Base-by-base conservation (phyloP, 2,888 invertebrate genomes). In the Ochlodes sylvanus region DNA sequence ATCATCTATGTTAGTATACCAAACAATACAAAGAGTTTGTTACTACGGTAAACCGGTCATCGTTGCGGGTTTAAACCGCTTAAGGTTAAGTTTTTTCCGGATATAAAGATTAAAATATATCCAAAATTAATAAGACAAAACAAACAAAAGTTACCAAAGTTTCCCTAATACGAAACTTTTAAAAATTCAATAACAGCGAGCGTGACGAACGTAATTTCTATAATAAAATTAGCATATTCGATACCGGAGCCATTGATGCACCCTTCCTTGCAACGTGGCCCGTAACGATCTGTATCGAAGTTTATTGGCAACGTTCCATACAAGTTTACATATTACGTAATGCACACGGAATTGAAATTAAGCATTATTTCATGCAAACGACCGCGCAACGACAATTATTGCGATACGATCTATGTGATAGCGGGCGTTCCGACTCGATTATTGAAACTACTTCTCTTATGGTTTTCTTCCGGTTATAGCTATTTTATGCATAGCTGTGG, bases 211-310 rank as follows among this genome's bases (percentile, higher is more conserved):
- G 82, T 84, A 87, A 86, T 86, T 87, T 87, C 81, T 81, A 82
- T 87, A 88, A 88, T 91, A 91, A 91, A 89, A 92, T 92, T 90
- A 87, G 78, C 92, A 92, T 93, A 92, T 92, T 92, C 91, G 85
- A 92, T 91, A 87, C 79, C 70, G 81, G 77, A 86, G 80, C 84
- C 81, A 85, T 81, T 79, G 83, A 78, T 87, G 88, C 87, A 88
- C 87, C 89, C 89, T 79, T 75, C 75, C 69, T 71, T 66, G 69
- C 73, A 62, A 69, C 55, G 64, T 71, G 76, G 63, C 72, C 73
- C 74, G 82, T 79, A 79, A 83, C 84, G 82, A 82, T 81, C 77
- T 80, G 77, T 82, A 84, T 83, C 82, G 77, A 86, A 88, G 79
- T 89, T 89, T 89, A 90, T 89, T 89, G 89, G 88, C 87, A 85